Evolutionary conservation across 2,797 vertebrate genomes (phyloP).

Genomic region (Semotilus atromaculatus): DNA sequence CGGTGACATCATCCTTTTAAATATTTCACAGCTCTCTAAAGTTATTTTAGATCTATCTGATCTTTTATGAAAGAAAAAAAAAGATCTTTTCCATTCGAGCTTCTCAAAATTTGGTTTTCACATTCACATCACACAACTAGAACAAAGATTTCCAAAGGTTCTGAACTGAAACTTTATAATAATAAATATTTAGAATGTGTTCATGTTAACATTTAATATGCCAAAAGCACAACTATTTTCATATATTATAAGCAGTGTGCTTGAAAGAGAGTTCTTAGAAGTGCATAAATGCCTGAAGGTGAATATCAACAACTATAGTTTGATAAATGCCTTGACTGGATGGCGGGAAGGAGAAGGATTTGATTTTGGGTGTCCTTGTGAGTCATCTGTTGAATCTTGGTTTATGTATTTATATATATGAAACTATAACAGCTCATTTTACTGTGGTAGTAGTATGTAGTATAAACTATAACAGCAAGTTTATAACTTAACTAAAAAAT

Average conservation of each 20-base stretch:
- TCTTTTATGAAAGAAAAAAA: conserved; percentile 43
- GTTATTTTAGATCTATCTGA: conserved; percentile 38
- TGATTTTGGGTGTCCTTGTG: conserved; percentile 48
- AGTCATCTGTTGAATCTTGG: conserved; percentile 29
- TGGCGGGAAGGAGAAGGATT: conserved; percentile 45
- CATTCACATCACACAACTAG: not conserved
- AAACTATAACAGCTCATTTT: not conserved
- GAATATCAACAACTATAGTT: not conserved
- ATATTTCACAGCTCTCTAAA: conserved; percentile 46
- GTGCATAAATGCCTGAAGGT: conserved; percentile 43
- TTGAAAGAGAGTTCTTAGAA: conserved; percentile 3
- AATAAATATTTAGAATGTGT: not conserved
- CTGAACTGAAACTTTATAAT: not conserved
- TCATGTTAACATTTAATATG: not conserved
- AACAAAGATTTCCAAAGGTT: conserved; percentile 19
- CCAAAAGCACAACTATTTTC: not conserved
- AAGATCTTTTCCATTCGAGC: not conserved
- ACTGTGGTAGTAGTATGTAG: not conserved
- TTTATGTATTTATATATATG: conserved; percentile 1
- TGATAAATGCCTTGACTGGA: conserved; percentile 43
- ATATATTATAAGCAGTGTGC: not conserved
- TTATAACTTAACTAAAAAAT: not conserved
- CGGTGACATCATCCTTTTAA: conserved; percentile 46
- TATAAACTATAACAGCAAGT: not conserved
- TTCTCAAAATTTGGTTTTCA: conserved; percentile 29